A percentile compares a stretch with the other conserved stretches of the same genome.
Conservation (phyloP, 2,113 vertebrate species). For the Ellobius talpinus region DNA sequence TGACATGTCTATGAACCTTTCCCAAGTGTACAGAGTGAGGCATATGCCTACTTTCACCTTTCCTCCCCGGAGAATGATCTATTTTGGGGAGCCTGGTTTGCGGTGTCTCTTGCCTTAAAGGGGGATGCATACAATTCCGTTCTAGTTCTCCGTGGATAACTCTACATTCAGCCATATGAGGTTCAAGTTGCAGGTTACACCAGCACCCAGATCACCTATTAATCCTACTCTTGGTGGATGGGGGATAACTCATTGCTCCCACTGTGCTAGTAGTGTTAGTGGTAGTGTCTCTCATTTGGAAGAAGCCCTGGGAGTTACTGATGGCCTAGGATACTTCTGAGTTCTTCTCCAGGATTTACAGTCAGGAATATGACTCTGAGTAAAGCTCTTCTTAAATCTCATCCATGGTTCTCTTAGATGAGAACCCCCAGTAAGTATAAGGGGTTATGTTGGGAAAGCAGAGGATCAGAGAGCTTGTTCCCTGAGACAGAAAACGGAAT, state of each 20-base stretch:
- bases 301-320: neutral
- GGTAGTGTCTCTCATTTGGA: neutral
- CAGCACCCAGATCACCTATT: neutral
- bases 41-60: neutral
- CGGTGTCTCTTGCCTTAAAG: neutral
- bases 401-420: neutral
- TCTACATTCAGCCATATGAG: neutral
- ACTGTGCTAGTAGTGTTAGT: neutral
- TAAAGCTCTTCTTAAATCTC: neutral
- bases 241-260: neutral
- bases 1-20: neutral
- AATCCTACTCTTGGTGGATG: neutral
- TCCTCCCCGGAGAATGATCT: neutral
- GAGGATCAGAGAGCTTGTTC: neutral
- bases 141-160: neutral
- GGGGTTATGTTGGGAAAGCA: neutral
- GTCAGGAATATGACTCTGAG: too few relatives aligned
- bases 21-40: neutral
- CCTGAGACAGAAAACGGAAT: neutral
- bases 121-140: too few relatives aligned
- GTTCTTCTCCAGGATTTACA: neutral
- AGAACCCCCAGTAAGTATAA: neutral
- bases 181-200: neutral
- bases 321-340: neutral
- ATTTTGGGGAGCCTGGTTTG: neutral